These are phyloP conservation scores for Tetanocera ferruginea DNA, from an alignment of 2,888 invertebrate species.

Conservation along the genomic window DNA sequence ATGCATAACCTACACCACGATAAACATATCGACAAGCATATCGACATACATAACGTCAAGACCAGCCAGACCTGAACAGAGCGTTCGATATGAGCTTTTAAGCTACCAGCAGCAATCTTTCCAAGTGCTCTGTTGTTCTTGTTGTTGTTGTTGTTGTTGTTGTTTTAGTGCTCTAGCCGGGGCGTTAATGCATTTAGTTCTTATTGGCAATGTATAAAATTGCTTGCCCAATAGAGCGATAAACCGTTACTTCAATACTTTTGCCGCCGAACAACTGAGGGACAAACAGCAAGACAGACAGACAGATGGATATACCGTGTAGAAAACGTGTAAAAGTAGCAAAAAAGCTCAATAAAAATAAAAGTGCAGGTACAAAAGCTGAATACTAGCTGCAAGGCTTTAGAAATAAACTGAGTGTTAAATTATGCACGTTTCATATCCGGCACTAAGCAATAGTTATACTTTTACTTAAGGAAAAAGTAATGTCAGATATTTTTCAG, in stretches of 20 bases:
- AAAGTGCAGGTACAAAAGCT: not conserved
- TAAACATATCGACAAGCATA: too few species aligned
- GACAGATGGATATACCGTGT: not conserved
- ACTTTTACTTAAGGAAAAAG: too few species aligned
- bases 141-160: too few species aligned
- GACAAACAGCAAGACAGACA: too few species aligned
- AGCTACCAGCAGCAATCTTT: too few species aligned
- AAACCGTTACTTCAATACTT: not conserved
- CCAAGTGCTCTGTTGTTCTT: too few species aligned
- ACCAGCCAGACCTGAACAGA: too few species aligned
- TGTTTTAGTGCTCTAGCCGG: not conserved
- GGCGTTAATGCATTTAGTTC: constrained; percentile 28
- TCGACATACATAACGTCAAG: too few species aligned
- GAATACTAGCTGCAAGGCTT: not conserved
- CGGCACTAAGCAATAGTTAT: not conserved
- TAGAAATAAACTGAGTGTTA: not conserved
- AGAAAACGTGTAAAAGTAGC: not conserved
- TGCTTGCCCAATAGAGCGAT: constrained; percentile 14
- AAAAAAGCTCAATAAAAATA: not conserved
- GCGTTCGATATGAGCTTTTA: too few species aligned
- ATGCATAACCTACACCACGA: too few species aligned
- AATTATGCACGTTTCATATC: not conserved
- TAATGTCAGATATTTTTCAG: not conserved
- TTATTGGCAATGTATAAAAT: constrained; percentile 7
- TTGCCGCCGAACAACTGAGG: not conserved